Conservation (phyloP, 2,797 vertebrate genomes). For the Todus mexicanus region DNA sequence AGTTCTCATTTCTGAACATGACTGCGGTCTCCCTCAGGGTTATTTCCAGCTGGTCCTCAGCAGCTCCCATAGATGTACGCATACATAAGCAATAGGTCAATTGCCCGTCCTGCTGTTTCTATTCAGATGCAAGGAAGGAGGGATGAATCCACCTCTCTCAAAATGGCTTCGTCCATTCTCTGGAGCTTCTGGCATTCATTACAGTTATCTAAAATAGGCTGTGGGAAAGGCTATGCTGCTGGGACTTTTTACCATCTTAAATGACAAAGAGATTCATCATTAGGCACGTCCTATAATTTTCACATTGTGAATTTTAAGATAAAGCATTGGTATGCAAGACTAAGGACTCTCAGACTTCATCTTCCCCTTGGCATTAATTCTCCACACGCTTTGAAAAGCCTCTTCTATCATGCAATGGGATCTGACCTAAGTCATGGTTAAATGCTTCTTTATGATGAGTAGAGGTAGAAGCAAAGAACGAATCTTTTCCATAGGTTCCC, state of each 20-base stretch:
- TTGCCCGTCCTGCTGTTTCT: neutral
- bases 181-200: neutral
- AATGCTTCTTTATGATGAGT: neutral
- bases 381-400: neutral
- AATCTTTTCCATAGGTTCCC: conserved; percentile 27
- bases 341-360: neutral
- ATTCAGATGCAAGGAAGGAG: neutral
- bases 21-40: neutral
- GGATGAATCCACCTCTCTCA: neutral
- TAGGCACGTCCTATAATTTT: neutral
- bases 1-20: neutral
- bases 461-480: neutral
- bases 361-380: conserved; percentile 5
- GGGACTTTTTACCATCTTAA: neutral
- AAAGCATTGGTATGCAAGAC: neutral
- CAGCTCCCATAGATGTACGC: neutral
- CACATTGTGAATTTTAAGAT: neutral
- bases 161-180: neutral
- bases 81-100: neutral
- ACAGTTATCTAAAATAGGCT: neutral
- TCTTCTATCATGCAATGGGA: neutral
- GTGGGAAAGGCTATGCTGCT: neutral
- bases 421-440: neutral
- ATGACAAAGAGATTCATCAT: neutral
- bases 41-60: neutral